A percentile compares a stretch with the other conserved stretches of the same genome.
Conservation (phyloP, 2,113 vertebrate genomes). For the Cinclus mexicanus region DNA sequence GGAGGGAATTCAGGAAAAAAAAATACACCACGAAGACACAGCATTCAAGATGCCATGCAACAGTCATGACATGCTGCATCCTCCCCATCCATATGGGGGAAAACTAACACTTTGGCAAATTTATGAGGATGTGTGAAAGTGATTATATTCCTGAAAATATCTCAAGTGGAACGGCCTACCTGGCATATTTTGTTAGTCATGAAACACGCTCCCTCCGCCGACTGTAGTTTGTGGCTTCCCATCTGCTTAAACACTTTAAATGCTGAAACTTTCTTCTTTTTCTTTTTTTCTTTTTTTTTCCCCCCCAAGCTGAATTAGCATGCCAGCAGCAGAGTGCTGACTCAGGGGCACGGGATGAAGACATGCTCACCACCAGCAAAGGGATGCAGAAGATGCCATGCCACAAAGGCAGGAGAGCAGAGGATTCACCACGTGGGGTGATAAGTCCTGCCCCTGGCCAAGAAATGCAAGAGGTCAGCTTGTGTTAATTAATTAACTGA, state of each 20-base stretch:
- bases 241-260: slow-evolving; percentile 67
- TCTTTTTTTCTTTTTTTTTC: not conserved
- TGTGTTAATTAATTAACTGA: not conserved
- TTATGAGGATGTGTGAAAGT: slow-evolving; percentile 61
- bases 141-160: slow-evolving; percentile 70
- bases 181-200: slow-evolving; percentile 69
- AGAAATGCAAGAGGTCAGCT: not conserved
- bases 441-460: not conserved
- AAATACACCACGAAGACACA: not conserved
- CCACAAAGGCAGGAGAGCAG: not conserved
- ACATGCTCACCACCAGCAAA: not conserved
- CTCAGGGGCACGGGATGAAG: not conserved
- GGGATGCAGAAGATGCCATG: not conserved
- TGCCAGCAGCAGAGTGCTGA: slow-evolving; percentile 18
- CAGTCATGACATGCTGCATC: slow-evolving; percentile 51
- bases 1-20: not conserved
- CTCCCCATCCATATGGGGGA: slow-evolving; percentile 46
- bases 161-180: slow-evolving; percentile 58
- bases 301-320: not conserved
- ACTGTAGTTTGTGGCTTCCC: slow-evolving; percentile 58
- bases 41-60: slow-evolving; percentile 21
- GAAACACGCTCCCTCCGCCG: slow-evolving; percentile 55
- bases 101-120: slow-evolving; percentile 64
- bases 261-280: not conserved
- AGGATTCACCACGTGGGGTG: accelerated